Base-by-base conservation (phyloP, 2,888 invertebrate genomes). In the Tachina lurida region DNA sequence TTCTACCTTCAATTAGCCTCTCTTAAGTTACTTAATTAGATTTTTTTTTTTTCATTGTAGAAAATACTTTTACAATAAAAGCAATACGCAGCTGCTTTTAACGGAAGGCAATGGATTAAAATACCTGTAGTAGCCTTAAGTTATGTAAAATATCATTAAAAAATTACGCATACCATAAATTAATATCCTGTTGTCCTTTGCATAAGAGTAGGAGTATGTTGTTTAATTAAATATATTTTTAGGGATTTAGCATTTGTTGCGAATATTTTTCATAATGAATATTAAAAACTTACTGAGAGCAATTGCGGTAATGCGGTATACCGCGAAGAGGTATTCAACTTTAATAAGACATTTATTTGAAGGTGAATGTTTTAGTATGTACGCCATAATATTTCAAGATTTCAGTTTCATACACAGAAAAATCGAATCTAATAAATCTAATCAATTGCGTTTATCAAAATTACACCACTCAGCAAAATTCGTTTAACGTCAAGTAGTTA, bases 11-110 rank as follows among this genome's bases (percentile, higher is more conserved):
- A 87, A 87, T 80, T 84, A 75, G 67, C 77, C 81, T 78, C 81
- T 78, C 68, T 81, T 82, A 87, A 76, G 73, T 81, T 56, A 68
- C n/a, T 49, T 86, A 68, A 84, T 86, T 86, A 80, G 41, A 31
- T 31, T 31, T 31, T 31, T 31, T 5, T 3, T 84, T 80, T 45
- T 70, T 47, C 45, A 8, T 19, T 12, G 39, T 15, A 73, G 67
- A 52, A 76, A 67, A 71, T 39, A 52, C 52, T 56, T 70, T 43
- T 3, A 10, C 13, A 70, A 22, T 17, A 49, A 47, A 60, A 13
- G 39, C 45, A 60, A 31, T 17, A 10, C 17, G 17, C 39, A 43
- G 62, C 73, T 60, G 60, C 41, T 74, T n/a, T 3, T 39, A 60
- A 60, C 9, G 15, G 5, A 4, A 56, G 10, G 10, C 22, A 56